Conservation (phyloP, 2,888 invertebrate species). For the Drosophila infuscata region DNA sequence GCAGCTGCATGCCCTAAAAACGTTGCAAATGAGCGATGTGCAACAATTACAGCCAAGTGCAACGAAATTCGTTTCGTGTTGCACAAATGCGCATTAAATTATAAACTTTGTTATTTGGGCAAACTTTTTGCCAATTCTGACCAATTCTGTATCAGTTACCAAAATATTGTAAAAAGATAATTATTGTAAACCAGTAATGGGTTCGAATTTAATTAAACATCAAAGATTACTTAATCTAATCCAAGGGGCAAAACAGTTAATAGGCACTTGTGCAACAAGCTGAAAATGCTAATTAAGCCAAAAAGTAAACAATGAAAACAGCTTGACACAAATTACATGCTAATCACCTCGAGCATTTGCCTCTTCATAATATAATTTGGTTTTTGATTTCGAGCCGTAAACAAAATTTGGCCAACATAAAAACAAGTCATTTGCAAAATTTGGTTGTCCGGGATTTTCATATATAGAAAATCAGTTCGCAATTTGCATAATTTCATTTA, state of each 20-base stretch:
- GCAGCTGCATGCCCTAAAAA: not conserved
- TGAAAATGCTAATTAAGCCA: constrained; percentile 25
- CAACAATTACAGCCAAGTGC: constrained; percentile 10
- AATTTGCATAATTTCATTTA: constrained; percentile 46
- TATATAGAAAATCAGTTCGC: constrained; percentile 30
- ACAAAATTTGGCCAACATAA: constrained; percentile 14
- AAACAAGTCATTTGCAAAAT: constrained; percentile 44
- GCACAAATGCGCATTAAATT: not conserved
- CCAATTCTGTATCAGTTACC: not conserved
- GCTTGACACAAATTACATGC: constrained; percentile 35
- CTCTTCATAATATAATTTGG: constrained; percentile 12
- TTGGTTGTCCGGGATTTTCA: constrained; percentile 15
- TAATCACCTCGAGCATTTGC: constrained; percentile 33
- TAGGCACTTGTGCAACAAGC: not conserved
- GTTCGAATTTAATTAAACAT: not conserved
- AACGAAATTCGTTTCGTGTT: not conserved
- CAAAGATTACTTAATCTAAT: not conserved
- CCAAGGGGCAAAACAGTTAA: not conserved
- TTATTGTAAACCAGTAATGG: not conserved
- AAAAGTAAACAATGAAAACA: constrained; percentile 15
- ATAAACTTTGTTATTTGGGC: not conserved
- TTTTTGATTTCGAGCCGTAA: constrained; percentile 9
- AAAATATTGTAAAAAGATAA: not conserved
- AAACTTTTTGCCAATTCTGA: not conserved
- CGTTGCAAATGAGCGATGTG: constrained; percentile 11